Percentiles rank a stretch among this genome's conserved stretches.
Conservation (phyloP, 2,888 invertebrate genomes). For the Leucophenga maculata region DNA sequence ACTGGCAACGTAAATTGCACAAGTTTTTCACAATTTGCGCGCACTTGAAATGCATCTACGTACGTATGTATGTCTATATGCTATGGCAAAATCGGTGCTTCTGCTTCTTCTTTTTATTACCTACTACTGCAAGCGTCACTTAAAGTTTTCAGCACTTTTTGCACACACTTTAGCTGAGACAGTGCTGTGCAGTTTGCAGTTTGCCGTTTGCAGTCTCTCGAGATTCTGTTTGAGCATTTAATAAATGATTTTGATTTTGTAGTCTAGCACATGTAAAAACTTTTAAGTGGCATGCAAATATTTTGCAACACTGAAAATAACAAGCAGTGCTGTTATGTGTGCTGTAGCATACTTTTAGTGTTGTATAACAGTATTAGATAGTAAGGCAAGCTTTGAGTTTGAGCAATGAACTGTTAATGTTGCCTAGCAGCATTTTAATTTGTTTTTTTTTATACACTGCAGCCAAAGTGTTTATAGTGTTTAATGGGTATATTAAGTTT, state of each 20-base stretch:
- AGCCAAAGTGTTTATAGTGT: no score
- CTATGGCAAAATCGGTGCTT: not conserved
- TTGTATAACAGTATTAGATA: no score
- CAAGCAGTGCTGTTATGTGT: no score
- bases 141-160: conserved; percentile 50
- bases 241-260: conserved; percentile 49
- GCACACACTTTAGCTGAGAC: conserved; percentile 19
- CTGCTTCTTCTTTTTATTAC: conserved; percentile 18
- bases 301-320: conserved; percentile 10
- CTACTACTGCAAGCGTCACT: conserved; percentile 49
- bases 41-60: not conserved
- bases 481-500: no score
- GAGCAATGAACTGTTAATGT: no score
- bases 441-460: no score
- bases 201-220: conserved; percentile 40
- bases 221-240: conserved; percentile 50
- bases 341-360: not conserved
- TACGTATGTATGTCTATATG: not conserved
- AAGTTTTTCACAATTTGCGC: conserved; percentile 59
- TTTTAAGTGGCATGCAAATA: conserved; percentile 50
- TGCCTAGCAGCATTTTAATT: no score
- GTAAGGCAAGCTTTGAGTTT: no score
- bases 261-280: conserved; percentile 42
- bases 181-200: conserved; percentile 42
- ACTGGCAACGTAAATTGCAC: conserved; percentile 51